Evolutionary conservation across 92 coral and sea anemone species (phyloP).

Genomic region (Paramuricea clavata): DNA sequence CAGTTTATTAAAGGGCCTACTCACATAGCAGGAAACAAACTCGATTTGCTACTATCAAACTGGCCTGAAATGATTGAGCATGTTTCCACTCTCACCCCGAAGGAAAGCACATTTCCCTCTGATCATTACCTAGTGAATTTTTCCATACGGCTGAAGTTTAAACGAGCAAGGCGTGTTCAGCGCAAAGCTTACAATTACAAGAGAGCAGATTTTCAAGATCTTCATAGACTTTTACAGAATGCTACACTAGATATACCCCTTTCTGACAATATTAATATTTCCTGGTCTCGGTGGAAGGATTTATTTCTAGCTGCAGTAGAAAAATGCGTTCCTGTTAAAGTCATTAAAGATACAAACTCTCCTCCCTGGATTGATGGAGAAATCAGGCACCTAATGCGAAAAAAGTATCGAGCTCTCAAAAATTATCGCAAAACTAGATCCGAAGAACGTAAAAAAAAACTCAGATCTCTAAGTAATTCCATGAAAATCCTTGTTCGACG

Average conservation of each 20-base stretch:
- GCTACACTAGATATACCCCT: not conserved
- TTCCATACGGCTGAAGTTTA: slow-evolving; percentile 32
- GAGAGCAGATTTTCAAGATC: slow-evolving; percentile 30
- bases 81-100: slow-evolving; percentile 44
- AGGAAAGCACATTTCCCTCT: slow-evolving; percentile 51
- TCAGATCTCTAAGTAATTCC: slow-evolving; percentile 46
- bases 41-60: slow-evolving; percentile 53
- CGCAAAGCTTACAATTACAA: slow-evolving; percentile 42
- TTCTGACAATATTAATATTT: slow-evolving; percentile 31
- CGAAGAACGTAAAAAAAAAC: slow-evolving; percentile 54
- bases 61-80: slow-evolving; percentile 54
- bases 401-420: slow-evolving; percentile 61
- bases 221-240: slow-evolving; percentile 13
- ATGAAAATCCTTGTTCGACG: not conserved
- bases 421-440: slow-evolving; percentile 58
- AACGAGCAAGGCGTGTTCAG: slow-evolving; percentile 49
- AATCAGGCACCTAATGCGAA: slow-evolving; percentile 55
- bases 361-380: slow-evolving; percentile 77
- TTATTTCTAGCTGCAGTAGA: slow-evolving; percentile 50
- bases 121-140: slow-evolving; percentile 58
- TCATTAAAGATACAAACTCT: slow-evolving; percentile 61
- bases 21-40: slow-evolving; percentile 61
- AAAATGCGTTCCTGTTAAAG: slow-evolving; percentile 52
- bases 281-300: slow-evolving; percentile 58
- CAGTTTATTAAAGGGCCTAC: slow-evolving; percentile 58